Base-by-base conservation (phyloP, 2,797 vertebrate genomes). In the Halcyon leucocephala region DNA sequence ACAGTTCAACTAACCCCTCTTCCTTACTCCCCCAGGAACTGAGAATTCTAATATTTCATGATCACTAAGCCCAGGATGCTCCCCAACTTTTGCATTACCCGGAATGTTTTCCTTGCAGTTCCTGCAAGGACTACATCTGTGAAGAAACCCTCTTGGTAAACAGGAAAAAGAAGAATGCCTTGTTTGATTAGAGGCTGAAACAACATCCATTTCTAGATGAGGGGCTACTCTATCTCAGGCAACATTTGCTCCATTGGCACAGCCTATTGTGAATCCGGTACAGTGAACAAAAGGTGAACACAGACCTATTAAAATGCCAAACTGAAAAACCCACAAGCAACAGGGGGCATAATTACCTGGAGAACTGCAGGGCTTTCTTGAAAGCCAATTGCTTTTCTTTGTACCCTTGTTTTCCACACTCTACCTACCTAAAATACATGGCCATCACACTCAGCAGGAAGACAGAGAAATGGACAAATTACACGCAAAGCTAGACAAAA, bases 321-420 rank as follows among this genome's bases (percentile, higher is more conserved):
- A 25, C 67, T 66, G 60, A 67, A 93, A 92, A 90, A 33, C 57
- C 37, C 82, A 64, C 54, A 82, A 79, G 57, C 67, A 74, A 72
- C 31, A 1, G 49, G 72, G 58, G 67, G 48, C 31, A 5, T 72
- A 73, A 90, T 83, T 89, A 82, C 61, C 35, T 29, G 39, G 58
- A 86, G 37, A 69, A 83, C 29, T 67, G 20, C 29, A 82, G 82
- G 57, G 49, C 69, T 94, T 84, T 88, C 37, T 49, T 70, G 49
- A 91, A 95, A 92, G 35, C 22, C 12, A 33, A 51, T 90, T 96
- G 85, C 31, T 91, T 94, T 83, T 57, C 61, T 72, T 94, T 70
- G 52, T 64, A 54, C 28, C 16, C 25, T 25, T 72, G 33, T 80
- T 90, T n/a, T 81, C 57, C 52, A 4, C 1, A 5, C 9, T 60